These are phyloP conservation scores for Ophthalmotilapia sp. DNA, from an alignment of 2,113 vertebrate species.

Conservation along the genomic window DNA sequence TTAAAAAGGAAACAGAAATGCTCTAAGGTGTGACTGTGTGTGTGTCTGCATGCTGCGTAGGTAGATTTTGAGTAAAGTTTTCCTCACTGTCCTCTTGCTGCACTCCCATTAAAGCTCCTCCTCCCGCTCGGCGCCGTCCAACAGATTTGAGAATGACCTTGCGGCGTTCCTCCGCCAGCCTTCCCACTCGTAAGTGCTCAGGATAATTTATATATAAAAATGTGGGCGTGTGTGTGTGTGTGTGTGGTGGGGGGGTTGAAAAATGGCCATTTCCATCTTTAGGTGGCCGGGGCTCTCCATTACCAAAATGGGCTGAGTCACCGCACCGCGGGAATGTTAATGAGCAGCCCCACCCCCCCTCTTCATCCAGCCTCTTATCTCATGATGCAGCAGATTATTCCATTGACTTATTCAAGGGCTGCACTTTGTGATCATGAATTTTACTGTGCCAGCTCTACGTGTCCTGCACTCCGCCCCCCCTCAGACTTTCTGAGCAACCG, in stretches of 20 bases:
- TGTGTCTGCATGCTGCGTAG: neutral
- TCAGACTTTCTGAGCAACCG: neutral
- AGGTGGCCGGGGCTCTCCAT: constrained; percentile 76
- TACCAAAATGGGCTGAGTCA: constrained; percentile 80
- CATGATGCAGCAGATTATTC: constrained; percentile 60
- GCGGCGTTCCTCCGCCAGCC: constrained; percentile 45
- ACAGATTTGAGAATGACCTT: constrained; percentile 72
- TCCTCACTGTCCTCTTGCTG: neutral
- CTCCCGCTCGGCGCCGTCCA: constrained; percentile 25
- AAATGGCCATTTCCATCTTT: constrained; percentile 77
- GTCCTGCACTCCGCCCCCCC: constrained; percentile 7
- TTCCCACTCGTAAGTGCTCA: constrained; percentile 57
- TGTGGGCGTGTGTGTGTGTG: constrained; percentile 23
- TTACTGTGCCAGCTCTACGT: constrained; percentile 25
- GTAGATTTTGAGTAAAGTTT: neutral
- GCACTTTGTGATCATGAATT: constrained; percentile 59
- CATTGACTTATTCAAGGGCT: constrained; percentile 60
- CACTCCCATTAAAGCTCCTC: constrained; percentile 43
- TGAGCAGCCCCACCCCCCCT: constrained; percentile 43
- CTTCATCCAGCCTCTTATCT: constrained; percentile 44
- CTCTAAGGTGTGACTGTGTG: neutral
- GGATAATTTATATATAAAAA: constrained; percentile 78
- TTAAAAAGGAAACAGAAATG: neutral
- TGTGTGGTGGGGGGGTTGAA: constrained; percentile 50
- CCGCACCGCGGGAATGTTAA: constrained; percentile 71